phyloP scores from a whole-genome alignment of 2,797 vertebrate genomes.

The Pangasius mekongensis region DNA sequence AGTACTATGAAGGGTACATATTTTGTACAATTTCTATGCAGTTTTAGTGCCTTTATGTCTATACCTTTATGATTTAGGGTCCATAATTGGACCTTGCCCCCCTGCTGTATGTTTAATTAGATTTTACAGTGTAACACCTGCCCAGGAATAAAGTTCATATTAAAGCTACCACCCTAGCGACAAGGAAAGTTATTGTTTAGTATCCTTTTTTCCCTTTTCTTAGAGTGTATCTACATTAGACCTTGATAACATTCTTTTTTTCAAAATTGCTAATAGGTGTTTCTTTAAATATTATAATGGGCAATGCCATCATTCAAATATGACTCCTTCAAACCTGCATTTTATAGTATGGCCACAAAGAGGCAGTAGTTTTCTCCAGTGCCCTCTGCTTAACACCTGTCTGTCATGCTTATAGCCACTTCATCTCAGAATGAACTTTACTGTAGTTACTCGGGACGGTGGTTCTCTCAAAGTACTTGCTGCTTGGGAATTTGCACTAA shows the following conservation, averaged over 20 bases:
- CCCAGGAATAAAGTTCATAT: background rate
- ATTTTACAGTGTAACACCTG: background rate
- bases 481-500: background rate
- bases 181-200: background rate
- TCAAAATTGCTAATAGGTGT: background rate
- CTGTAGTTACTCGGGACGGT: background rate
- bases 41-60: background rate
- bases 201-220: background rate
- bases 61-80: background rate
- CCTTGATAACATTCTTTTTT: background rate
- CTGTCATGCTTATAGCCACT: background rate
- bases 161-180: background rate
- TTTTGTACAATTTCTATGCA: background rate
- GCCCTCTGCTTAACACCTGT: background rate
- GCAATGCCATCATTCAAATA: background rate
- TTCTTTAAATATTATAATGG: background rate
- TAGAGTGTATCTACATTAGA: background rate
- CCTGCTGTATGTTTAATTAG: background rate
- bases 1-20: background rate
- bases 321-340: background rate
- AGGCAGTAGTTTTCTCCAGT: background rate
- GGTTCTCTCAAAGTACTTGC: background rate
- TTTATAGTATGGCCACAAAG: constrained; percentile 3
- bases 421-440: background rate
- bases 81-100: background rate